Percentiles rank a stretch among this genome's conserved stretches.
Conservation (phyloP, 2,797 vertebrate genomes). For the Pogonophryne albipinna region DNA sequence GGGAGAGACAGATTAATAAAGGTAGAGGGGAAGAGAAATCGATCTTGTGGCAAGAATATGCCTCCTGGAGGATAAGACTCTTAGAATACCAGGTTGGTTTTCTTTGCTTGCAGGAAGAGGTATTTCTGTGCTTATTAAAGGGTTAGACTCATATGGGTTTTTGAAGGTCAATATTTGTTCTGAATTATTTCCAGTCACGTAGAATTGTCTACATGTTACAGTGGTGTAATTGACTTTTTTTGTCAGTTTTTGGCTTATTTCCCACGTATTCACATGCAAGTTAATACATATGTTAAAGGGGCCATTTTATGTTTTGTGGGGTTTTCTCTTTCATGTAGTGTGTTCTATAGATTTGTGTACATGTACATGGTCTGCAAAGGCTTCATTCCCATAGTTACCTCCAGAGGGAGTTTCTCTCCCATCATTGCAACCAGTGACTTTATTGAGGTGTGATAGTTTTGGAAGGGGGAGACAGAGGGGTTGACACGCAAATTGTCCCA, state of each 20-base stretch:
- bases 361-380: too few relatives aligned
- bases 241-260: background rate
- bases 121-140: slow-evolving; percentile 14
- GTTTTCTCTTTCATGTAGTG: too few relatives aligned
- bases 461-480: too few relatives aligned
- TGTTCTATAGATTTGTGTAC: too few relatives aligned
- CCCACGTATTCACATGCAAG: background rate
- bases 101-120: slow-evolving; percentile 31
- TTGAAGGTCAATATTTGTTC: slow-evolving; percentile 26
- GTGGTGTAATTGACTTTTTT: background rate
- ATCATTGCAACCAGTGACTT: too few relatives aligned
- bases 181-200: background rate
- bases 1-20: slow-evolving; percentile 64
- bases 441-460: too few relatives aligned
- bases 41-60: slow-evolving; percentile 57
- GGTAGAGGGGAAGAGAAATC: slow-evolving; percentile 54
- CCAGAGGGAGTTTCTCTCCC: too few relatives aligned
- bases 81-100: slow-evolving; percentile 30
- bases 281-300: too few relatives aligned
- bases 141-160: background rate
- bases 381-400: too few relatives aligned
- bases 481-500: too few relatives aligned
- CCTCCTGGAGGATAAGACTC: slow-evolving; percentile 52
- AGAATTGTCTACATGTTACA: background rate
- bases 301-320: too few relatives aligned